Base-by-base conservation (phyloP, 2,888 invertebrate genomes). In the Maniola hyperantus region DNA sequence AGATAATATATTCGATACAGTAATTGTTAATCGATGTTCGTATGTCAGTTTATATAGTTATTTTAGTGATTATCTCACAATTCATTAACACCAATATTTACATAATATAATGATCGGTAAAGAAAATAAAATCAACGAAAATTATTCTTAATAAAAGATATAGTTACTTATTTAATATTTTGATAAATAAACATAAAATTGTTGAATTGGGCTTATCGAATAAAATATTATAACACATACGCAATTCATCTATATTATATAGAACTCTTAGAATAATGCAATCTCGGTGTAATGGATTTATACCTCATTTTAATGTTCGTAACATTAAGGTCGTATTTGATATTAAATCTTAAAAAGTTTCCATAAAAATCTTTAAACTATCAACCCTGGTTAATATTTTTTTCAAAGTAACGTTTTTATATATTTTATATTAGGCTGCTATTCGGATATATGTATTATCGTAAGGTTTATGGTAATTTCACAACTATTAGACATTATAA, bases 181-280 rank as follows among this genome's bases (percentile, higher is more conserved):
- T 88, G 80, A 79, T 85, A 85, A 83, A 79, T 76, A 73, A 79
- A 82, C 74, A 77, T 83, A 80, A 77, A 79, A 81, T 74, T 79
- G 76, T 83, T 83, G 78, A 79, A 76, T 83, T 82, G 82, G 82
- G 83, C 86, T 87, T 85, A 84, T 77, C 79, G 77, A 81, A 81
- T 80, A 64, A 72, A 79, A 79, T 83, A 80, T 82, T 81, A 79
- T 82, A 80, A 80, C 74, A 81, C 80, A 74, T 83, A 82, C 73
- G 81, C 78, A 78, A 70, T 63, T 69, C 62, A 62, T 71, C 70
- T 70, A 64, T 64, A 65, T 68, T 60, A 60, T 59, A 63, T 65
- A 72, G 67, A 71, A 70, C 62, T 63, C 65, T 66, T 69, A 71
- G 72, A 70, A 72, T 66, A 68, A 73, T 73, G 68, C 69, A 80